These are phyloP conservation scores for Falco columbarius DNA, from an alignment of 2,797 vertebrate species.

Conservation along the genomic window DNA sequence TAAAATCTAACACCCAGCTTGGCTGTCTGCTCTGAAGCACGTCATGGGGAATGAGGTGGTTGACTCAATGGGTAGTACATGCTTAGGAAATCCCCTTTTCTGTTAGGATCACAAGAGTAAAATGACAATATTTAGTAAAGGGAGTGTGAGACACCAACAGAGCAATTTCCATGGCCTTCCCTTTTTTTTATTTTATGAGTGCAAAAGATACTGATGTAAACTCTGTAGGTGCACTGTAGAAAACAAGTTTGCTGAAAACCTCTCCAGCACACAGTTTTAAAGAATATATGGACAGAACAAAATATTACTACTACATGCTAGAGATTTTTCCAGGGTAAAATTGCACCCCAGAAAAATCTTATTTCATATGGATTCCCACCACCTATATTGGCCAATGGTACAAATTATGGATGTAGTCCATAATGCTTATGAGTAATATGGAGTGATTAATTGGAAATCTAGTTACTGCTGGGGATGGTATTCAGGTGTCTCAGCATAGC, in stretches of 20 bases:
- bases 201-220: background rate
- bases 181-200: background rate
- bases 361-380: background rate
- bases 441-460: background rate
- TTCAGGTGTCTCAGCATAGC: background rate
- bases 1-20: background rate
- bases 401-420: accelerated
- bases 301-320: background rate
- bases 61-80: background rate
- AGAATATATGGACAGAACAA: background rate
- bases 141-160: background rate
- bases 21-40: background rate
- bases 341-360: background rate
- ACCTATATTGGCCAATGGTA: background rate
- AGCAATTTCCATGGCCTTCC: background rate
- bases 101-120: background rate
- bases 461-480: background rate
- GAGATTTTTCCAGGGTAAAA: background rate
- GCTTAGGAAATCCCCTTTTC: background rate
- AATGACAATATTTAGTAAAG: background rate
- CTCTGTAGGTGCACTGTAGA: background rate
- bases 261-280: background rate
- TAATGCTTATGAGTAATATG: accelerated
- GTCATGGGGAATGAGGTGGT: accelerated
- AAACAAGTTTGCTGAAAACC: accelerated